Evolutionary conservation across 2,113 vertebrate species (phyloP).

Genomic region (Condylura cristata): DNA sequence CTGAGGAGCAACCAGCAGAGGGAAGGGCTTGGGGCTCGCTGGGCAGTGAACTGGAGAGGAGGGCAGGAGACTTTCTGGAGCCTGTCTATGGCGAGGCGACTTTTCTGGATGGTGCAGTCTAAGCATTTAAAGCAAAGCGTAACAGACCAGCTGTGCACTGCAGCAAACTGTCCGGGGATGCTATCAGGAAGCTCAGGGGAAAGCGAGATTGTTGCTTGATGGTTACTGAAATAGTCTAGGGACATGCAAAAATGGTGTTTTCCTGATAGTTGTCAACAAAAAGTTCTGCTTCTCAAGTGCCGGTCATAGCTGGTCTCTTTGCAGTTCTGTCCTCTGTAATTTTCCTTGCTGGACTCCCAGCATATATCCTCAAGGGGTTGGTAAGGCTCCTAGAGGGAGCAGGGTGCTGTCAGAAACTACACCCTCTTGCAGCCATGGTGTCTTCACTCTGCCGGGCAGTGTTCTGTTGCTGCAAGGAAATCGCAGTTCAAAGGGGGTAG

Average conservation of each 20-base stretch:
- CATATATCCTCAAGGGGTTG: background rate
- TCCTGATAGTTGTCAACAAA: background rate
- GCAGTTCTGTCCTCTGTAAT: background rate
- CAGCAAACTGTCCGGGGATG: background rate
- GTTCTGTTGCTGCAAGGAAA: background rate
- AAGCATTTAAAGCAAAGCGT: background rate
- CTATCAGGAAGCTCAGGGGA: background rate
- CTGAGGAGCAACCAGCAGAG: background rate
- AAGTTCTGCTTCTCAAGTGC: background rate
- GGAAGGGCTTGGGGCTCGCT: background rate
- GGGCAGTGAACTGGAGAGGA: background rate
- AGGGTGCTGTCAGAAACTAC: background rate
- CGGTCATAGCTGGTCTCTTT: background rate
- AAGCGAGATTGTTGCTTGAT: background rate
- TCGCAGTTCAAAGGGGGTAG: background rate
- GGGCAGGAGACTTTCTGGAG: fast-evolving
- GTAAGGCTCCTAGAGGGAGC: background rate
- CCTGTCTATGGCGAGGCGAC: background rate
- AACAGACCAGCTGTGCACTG: background rate
- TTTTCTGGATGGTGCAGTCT: background rate
- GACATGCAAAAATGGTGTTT: background rate
- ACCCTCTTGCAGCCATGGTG: background rate
- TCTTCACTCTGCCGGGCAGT: background rate
- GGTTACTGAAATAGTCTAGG: background rate
- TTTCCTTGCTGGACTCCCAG: background rate